Base-by-base conservation (phyloP, 2,888 invertebrate species). In the Rotaria macrura region DNA sequence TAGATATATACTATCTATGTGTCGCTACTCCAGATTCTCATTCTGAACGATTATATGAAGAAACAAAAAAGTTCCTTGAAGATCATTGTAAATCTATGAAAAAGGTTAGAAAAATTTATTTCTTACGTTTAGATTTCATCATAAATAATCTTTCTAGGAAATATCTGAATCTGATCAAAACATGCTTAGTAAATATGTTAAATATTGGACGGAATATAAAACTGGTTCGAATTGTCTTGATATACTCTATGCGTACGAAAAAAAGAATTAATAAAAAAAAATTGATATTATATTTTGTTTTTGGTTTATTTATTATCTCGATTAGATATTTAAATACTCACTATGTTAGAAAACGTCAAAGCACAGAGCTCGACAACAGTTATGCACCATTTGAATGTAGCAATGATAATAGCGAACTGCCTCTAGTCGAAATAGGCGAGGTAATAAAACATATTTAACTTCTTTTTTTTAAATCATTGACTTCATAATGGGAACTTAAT, bases 21-120 rank as follows among this genome's bases (percentile, higher is more conserved):
- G 97, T 98, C 40, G 97, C 97, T 1, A 94, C 95, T 90, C 98
- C 98, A 0, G 97, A 97, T 89, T 96, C 98, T 0, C 93, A 96
- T 87, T 96, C 96, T 0, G 96, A 97, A 91, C 93, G 93, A 79
- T 93, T 98, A 6, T 98, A 98, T 90, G 93, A 93, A 84, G 96
- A 96, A 92, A 97, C 97, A 7, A 95, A 95, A 92, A 93, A 92
- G 87, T 96, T 95, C 91, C 92, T 98, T 25, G 95, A 96, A 89
- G 93, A 94, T 87, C 97, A 98, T 91, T 96, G 97, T 38, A 92
- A 93, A 55, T 93, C 93, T 85, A 92, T 96, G 87, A 92, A 95
- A 88, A 92, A 93, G 88, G 93, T 94, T 87, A 85, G 23, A 29
- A 84, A 29, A n/a, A n/a, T 49, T 25, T 29, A 12, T 38, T 49